A percentile compares a stretch with the other conserved stretches of the same genome.
phyloP scores from a whole-genome alignment of 2,113 vertebrate genomes.

The Triplophysa siluroides region DNA sequence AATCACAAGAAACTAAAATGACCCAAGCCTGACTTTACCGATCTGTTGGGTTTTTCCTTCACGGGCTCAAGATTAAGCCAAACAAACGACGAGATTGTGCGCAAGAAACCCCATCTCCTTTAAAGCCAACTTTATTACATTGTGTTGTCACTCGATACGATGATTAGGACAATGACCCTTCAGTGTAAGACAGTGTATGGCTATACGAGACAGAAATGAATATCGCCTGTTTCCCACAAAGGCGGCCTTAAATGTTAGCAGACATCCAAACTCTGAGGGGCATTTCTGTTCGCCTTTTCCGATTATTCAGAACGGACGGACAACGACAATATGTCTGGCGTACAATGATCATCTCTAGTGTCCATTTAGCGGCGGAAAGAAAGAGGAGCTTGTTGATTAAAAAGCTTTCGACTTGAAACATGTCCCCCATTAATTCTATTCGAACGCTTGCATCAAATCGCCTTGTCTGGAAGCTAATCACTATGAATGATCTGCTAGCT shows the following conservation, averaged over 20 bases:
- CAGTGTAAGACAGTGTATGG: slow-evolving; percentile 49
- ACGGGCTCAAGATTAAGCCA: slow-evolving; percentile 43
- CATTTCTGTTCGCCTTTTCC: slow-evolving; percentile 42
- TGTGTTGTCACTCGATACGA: slow-evolving; percentile 54
- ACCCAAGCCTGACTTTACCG: slow-evolving; percentile 32
- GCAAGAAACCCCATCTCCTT: slow-evolving; percentile 55
- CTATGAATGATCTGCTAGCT: slow-evolving; percentile 39
- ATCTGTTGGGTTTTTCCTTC: slow-evolving; percentile 44
- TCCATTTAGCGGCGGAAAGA: slow-evolving; percentile 36
- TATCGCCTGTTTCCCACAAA: slow-evolving; percentile 38
- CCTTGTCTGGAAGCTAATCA: slow-evolving; percentile 39
- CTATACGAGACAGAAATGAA: slow-evolving; percentile 54
- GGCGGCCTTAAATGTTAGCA: slow-evolving; percentile 43
- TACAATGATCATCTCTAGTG: slow-evolving; percentile 45
- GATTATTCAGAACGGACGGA: slow-evolving; percentile 11
- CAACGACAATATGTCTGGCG: background rate
- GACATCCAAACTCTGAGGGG: slow-evolving; percentile 45
- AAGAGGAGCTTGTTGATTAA: slow-evolving; percentile 44
- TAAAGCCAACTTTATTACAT: slow-evolving; percentile 59
- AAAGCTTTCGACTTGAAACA: slow-evolving; percentile 41
- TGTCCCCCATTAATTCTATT: slow-evolving; percentile 30
- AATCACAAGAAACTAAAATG: slow-evolving; percentile 41
- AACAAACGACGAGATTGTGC: slow-evolving; percentile 54
- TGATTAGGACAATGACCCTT: slow-evolving; percentile 53
- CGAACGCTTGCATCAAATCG: slow-evolving; percentile 27